Base-by-base conservation (phyloP, 2,113 vertebrate species). In the Cervus canadensis region DNA sequence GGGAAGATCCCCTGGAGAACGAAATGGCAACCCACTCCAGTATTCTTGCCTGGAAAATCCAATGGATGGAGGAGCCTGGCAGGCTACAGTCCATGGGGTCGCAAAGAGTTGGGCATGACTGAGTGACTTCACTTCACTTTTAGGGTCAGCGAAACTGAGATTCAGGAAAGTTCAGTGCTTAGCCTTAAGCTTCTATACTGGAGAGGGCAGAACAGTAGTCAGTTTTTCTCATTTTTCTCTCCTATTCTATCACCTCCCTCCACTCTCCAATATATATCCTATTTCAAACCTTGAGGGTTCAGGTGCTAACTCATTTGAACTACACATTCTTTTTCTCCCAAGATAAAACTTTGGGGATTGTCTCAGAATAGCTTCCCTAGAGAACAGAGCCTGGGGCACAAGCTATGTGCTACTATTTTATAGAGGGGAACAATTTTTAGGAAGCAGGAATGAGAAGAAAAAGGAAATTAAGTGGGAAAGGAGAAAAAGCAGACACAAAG, bases 341-440 rank as follows among this genome's bases (percentile, higher is more conserved):
- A 94, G 89, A 62, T 87, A 89, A 89, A 96, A 64, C 26, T 67
- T 33, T 52, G 26, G 48, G n/a, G 23, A 71, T 89, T 93, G 4
- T 90, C 21, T 87, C 62, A 89, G 52, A 81, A 83, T 30, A 43
- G 56, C 1, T 52, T 95, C 19, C 74, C 43, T 33, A n/a, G 83
- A 96, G 87, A 95, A 33, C 36, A 95, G 71, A 95, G 33, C 87
- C 50, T 90, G 54, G 92, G 57, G 40, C 81, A 74, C n/a, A 76
- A 62, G 19, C 87, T 84, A 17, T 85, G 57, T 88, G 52, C 33
- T 87, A 78, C 83, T 19, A 56, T 59, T 67, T 87, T 92, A 56
- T 19, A 87, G 64, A 25, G 45, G 50, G 84, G 74, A 88, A 26
- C 43, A 90, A 54, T 48, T 95, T 89, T 92, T 11, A 56, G 54